phyloP scores from a whole-genome alignment of 2,113 vertebrate genomes.

The Isichthys henryi region DNA sequence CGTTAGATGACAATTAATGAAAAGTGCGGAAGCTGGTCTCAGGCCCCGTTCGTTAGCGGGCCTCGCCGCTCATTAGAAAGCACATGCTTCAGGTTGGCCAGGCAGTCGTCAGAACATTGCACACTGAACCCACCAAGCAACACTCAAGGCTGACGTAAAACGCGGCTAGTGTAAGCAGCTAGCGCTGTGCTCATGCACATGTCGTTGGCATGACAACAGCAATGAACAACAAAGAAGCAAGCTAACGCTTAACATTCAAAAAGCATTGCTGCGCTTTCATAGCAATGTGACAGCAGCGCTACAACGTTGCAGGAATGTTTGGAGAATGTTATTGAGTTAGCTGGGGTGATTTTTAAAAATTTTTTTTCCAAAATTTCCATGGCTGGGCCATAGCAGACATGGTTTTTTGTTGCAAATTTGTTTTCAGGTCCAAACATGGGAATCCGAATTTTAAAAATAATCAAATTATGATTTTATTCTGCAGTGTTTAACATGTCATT shows the following conservation, averaged over 20 bases:
- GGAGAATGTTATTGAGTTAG: not conserved
- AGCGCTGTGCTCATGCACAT: constrained; percentile 60
- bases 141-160: constrained; percentile 20
- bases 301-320: not conserved
- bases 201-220: constrained; percentile 22
- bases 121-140: constrained; percentile 25
- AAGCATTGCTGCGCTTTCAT: not conserved
- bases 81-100: constrained; percentile 59
- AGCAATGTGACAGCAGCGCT: not conserved
- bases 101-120: constrained; percentile 27
- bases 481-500: not conserved
- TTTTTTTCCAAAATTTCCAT: not conserved
- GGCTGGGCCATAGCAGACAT: not conserved
- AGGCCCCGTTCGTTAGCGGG: constrained; percentile 30
- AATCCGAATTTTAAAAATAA: not conserved
- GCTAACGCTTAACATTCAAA: not conserved
- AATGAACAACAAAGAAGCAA: not conserved
- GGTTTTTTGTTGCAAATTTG: not conserved
- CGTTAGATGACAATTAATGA: constrained; percentile 53
- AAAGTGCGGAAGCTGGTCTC: constrained; percentile 46
- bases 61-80: constrained; percentile 13
- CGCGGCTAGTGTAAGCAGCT: constrained; percentile 42
- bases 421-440: not conserved
- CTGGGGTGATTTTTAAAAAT: not conserved
- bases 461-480: not conserved